Evolutionary conservation across 2,113 vertebrate species (phyloP), one percentile per base, ranked within the genome.

Genomic region (Gambusia affinis): DNA sequence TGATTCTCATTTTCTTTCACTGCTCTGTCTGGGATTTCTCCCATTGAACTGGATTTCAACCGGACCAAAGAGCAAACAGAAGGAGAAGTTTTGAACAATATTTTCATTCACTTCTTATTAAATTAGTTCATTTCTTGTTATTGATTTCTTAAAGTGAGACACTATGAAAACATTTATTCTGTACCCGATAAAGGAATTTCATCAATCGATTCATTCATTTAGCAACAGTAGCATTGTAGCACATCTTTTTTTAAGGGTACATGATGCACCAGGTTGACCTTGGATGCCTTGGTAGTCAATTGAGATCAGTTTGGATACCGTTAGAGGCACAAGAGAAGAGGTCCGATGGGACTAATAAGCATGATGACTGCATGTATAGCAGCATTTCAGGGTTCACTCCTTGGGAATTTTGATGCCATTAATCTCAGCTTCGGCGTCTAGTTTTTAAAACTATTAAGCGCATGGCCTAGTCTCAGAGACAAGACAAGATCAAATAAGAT

Each of bases 161-260:
- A 57, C 83, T 37, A 72, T 75, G 73, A 64, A 35, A 78, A 81
- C 64, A 76, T 60, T 62, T 60, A 39, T 57, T 64, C 70, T 72
- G 71, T 60, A 71, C 88, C 80, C 57, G 42, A 75, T 69, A 77
- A 83, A 35, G 28, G 70, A 74, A 82, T 87, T 80, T 64, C 28
- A 89, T 88, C 85, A 39, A 76, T n/a, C 51, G n/a, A 2, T 57
- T n/a, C 7, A 57, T n/a, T 57, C 2, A n/a, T 87, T 69, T 77
- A 62, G 33, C 28, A 28, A 77, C 67, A 71, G 51, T 64, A 57
- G 4, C 60, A 64, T 70, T 78, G 74, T 85, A 73, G 44, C 72
- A 29, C 69, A 72, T 82, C 84, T 80, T 82, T 51, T 7, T 42
- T 3, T 35, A 87, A 65, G 57, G 67, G 35, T 11, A 24, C 12